Evolutionary conservation across 1,140 invertebrate genomes (phyloP).

Genomic region (Drosophila chauvacae): DNA sequence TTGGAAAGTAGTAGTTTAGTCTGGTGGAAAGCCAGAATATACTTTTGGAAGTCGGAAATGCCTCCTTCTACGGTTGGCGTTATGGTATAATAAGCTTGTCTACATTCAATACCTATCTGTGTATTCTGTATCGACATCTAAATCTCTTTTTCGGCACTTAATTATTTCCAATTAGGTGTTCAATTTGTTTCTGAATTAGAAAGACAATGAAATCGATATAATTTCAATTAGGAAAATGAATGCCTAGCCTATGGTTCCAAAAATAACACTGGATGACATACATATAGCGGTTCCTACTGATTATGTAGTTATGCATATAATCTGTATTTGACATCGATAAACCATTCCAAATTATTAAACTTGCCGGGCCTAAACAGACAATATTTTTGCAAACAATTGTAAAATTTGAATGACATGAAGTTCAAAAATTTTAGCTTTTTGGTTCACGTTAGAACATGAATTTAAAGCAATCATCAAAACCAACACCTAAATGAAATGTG

Average conservation of each 20-base stretch:
- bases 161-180: slow-evolving; percentile 1
- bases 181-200: not conserved
- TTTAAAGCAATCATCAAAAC: too few relatives aligned
- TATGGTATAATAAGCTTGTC: not conserved
- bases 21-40: too few relatives aligned
- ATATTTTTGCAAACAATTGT: not conserved
- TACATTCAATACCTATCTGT: not conserved
- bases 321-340: not conserved
- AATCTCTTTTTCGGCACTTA: not conserved
- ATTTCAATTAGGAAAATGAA: slow-evolving; percentile 1
- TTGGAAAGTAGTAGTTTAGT: too few relatives aligned
- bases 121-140: not conserved
- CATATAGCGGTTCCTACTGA: not conserved
- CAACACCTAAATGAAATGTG: too few relatives aligned
- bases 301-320: not conserved
- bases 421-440: too few relatives aligned
- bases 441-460: too few relatives aligned
- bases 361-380: too few relatives aligned
- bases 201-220: not conserved
- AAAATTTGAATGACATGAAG: too few relatives aligned
- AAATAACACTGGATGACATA: slow-evolving; percentile 1
- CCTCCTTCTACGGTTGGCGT: too few relatives aligned
- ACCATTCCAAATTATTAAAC: not conserved
- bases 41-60: not conserved
- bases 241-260: not conserved